A percentile compares a stretch with the other conserved stretches of the same genome.
Evolutionary conservation across 2,888 invertebrate species (phyloP).

Genomic region (Epinotia bilunana): DNA sequence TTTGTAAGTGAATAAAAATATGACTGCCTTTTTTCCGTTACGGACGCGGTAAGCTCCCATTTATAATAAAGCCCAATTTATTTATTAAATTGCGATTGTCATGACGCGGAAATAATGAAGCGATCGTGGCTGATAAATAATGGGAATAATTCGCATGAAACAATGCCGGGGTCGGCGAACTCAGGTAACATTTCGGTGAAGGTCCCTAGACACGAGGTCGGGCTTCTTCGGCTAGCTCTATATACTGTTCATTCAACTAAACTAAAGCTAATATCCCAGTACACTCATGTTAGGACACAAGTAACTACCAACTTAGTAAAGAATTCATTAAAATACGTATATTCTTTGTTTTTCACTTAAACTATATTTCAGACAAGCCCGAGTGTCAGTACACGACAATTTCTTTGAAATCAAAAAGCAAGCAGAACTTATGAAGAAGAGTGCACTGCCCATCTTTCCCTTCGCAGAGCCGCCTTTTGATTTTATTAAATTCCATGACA

Average conservation of each 20-base stretch:
- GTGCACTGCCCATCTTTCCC: not conserved
- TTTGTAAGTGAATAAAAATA: not conserved
- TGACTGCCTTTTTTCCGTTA: not conserved
- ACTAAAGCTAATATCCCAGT: too few relatives aligned
- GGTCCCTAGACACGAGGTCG: constrained; percentile 78
- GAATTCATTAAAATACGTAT: not conserved
- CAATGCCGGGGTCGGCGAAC: constrained; percentile 78
- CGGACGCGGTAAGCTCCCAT: constrained; percentile 47
- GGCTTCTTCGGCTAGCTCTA: constrained; percentile 49
- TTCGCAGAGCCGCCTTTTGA: not conserved
- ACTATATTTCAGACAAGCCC: not conserved
- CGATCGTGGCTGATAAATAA: constrained; percentile 75
- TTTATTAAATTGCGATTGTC: constrained; percentile 66
- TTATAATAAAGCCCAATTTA: constrained; percentile 72
- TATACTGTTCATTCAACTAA: constrained; percentile 25
- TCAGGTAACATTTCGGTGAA: constrained; percentile 79
- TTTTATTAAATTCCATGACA: not conserved
- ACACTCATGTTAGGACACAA: not conserved
- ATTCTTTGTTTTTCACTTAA: not conserved
- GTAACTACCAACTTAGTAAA: not conserved
- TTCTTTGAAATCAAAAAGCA: not conserved
- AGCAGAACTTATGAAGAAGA: not conserved
- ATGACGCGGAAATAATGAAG: constrained; percentile 80
- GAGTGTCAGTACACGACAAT: not conserved
- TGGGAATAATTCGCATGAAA: constrained; percentile 74